phyloP scores from a whole-genome alignment of 2,888 invertebrate species.

The Coremacera marginata region DNA sequence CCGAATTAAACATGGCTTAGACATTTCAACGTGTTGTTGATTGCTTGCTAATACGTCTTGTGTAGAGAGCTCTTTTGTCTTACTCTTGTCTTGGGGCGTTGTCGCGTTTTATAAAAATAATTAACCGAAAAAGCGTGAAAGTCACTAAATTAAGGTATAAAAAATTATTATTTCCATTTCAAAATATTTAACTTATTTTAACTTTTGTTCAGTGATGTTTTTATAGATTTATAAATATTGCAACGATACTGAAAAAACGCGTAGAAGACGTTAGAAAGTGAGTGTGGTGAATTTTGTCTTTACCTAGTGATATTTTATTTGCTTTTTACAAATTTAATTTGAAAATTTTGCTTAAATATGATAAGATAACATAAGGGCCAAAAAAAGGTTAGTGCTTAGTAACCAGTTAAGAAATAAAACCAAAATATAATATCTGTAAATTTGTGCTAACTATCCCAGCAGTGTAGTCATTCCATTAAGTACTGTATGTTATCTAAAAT shows the following conservation, averaged over 20 bases:
- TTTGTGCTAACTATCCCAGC: no score
- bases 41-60: not conserved
- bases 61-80: not conserved
- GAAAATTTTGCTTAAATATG: no score
- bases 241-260: no score
- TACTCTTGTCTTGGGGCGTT: conserved; percentile 5
- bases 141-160: not conserved
- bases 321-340: no score
- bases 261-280: no score
- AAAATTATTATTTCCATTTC: not conserved
- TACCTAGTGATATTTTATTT: no score
- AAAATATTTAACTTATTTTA: not conserved
- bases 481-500: not conserved
- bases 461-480: no score
- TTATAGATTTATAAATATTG: not conserved
- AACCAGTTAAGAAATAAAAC: not conserved
- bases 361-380: no score
- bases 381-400: not conserved
- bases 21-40: not conserved
- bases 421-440: no score
- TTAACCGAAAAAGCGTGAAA: not conserved
- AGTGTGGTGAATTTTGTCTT: no score
- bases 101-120: not conserved
- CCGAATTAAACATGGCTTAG: not conserved
- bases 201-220: not conserved